phyloP scores from a whole-genome alignment of 2,888 invertebrate genomes.

The Tachina lurida region DNA sequence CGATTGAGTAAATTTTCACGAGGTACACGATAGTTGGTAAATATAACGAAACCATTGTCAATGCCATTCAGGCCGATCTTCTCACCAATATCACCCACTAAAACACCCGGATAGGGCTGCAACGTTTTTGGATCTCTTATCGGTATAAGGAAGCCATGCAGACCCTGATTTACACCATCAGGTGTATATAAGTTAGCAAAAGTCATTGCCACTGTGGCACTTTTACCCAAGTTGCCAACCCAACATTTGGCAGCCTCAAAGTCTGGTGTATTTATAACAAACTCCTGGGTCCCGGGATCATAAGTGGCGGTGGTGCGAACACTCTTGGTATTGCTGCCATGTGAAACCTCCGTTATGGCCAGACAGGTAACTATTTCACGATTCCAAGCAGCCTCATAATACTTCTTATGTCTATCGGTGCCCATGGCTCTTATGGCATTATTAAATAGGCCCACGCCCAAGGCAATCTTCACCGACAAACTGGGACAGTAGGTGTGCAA shows the following conservation, averaged over 20 bases:
- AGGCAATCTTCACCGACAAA: conserved; percentile 90
- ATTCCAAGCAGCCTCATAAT: conserved; percentile 88
- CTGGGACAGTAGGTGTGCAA: conserved; percentile 88
- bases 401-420: conserved; percentile 88
- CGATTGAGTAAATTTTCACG: conserved; percentile 92
- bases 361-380: conserved; percentile 91
- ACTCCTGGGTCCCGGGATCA: conserved; percentile 89
- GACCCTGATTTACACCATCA: conserved; percentile 90
- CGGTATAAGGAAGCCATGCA: conserved; percentile 95
- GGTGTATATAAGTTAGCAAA: conserved; percentile 95
- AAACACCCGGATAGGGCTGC: conserved; percentile 91
- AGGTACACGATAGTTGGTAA: conserved; percentile 94
- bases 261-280: conserved; percentile 95
- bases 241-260: conserved; percentile 98
- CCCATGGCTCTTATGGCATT: conserved; percentile 90
- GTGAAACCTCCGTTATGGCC: conserved; percentile 95
- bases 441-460: conserved; percentile 89
- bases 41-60: conserved; percentile 96
- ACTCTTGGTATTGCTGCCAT: conserved; percentile 96
- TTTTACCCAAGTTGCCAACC: conserved; percentile 96
- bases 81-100: conserved; percentile 96
- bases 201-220: conserved; percentile 92
- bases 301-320: conserved; percentile 96
- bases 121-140: conserved; percentile 91
- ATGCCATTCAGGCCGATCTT: conserved; percentile 95